phyloP scores from a whole-genome alignment of 2,797 vertebrate species.

The Erithacus rubecula region DNA sequence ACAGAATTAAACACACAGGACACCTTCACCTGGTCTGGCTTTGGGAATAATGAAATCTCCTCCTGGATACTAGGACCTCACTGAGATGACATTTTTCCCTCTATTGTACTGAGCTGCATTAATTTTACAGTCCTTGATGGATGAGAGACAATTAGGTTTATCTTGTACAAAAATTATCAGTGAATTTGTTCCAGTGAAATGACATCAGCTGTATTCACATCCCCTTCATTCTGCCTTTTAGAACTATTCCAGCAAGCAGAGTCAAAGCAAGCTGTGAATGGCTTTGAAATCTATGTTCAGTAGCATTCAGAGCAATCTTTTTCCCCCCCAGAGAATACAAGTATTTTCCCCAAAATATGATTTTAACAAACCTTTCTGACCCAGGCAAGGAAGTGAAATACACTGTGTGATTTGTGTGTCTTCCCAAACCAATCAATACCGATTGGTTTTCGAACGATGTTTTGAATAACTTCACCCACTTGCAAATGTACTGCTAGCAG shows the following conservation, averaged over 20 bases:
- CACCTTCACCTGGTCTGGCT: background rate
- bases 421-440: background rate
- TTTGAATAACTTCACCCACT: conserved; percentile 22
- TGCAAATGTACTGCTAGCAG: conserved; percentile 25
- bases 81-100: background rate
- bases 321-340: background rate
- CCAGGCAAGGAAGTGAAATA: conserved; percentile 36
- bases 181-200: background rate
- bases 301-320: background rate
- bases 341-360: conserved; percentile 11
- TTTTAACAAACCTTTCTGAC: background rate
- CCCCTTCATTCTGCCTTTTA: background rate
- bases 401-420: background rate
- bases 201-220: background rate
- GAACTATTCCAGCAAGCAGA: background rate
- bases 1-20: background rate
- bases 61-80: background rate
- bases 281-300: background rate
- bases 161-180: background rate
- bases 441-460: background rate
- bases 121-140: background rate
- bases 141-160: background rate
- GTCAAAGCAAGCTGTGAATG: background rate
- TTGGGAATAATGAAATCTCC: background rate
- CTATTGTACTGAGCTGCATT: background rate